Base-by-base conservation (phyloP, 2,888 invertebrate genomes). In the Oscheius onirici region DNA sequence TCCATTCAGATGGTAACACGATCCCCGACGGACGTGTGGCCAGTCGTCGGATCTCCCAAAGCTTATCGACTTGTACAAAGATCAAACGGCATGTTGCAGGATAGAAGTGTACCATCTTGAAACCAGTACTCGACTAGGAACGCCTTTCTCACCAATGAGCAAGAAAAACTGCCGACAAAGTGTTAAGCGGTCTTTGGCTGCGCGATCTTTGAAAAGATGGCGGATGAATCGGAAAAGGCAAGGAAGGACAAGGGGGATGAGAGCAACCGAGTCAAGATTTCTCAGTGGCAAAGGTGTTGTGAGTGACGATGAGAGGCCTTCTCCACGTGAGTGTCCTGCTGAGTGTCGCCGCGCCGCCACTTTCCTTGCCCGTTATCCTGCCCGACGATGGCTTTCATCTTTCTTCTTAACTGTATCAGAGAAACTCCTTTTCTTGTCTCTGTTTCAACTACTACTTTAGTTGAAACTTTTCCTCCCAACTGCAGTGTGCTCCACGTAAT, bases 261-360 rank as follows among this genome's bases (percentile, higher is more conserved):
- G 41, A 22, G 41, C 11, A 5, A 58, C 41, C 43, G 22, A 58
- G 43, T n/a, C 58, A 41, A 49, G 63, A 63, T 46, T 63, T 63
- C 22, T 49, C 49, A 46, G 49, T 63, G 63, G 63, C 63, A 63
- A 46, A 44, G 63, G 34, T 63, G 63, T 63, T 63, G 63, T 63
- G 63, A 63, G 63, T 63, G 63, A 63, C 63, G 63, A 34, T 63
- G 63, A 63, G 63, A 63, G 63, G 49, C 49, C 63, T 63, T 63
- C 63, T 63, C 49, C 46, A 63, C 63, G 63, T 63, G 63, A 63
- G 63, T 63, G 63, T 63, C 63, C 63, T 63, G 63, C 63, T 63
- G 63, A 63, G 63, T 63, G 63, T 63, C 63, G 63, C 63, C 63
- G 63, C 63, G 49, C 49, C 63, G 63, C 63, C 63, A 63, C 63